A percentile compares a stretch with the other conserved stretches of the same genome.
Evolutionary conservation across 2,113 vertebrate species (phyloP).

Genomic region (Chelonoidis abingdonii): DNA sequence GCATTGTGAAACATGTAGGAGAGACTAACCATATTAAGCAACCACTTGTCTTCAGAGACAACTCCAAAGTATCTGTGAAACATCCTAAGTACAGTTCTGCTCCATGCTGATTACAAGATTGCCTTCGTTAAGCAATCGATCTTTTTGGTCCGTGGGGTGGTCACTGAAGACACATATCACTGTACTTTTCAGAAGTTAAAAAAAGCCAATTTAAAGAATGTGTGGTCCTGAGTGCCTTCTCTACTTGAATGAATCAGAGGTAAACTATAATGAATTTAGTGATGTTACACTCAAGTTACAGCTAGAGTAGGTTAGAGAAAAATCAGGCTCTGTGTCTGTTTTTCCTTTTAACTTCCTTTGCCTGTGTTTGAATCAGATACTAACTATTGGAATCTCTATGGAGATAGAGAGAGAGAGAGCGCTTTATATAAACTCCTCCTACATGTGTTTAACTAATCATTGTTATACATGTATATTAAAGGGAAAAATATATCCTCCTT

Average conservation of each 20-base stretch:
- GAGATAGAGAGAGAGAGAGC: background rate
- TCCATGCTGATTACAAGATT: background rate
- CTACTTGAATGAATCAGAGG: rapidly evolving
- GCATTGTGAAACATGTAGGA: rapidly evolving
- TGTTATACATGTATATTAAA: background rate
- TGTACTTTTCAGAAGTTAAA: rapidly evolving
- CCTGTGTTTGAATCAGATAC: background rate
- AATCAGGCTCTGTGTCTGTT: rapidly evolving
- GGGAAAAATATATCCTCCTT: background rate
- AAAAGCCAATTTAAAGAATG: background rate
- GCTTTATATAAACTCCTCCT: background rate
- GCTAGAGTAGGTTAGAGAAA: background rate
- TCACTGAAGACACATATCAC: background rate
- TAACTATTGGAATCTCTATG: background rate
- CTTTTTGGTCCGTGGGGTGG: background rate
- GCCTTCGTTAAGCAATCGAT: background rate
- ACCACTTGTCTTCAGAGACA: background rate
- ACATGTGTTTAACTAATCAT: background rate
- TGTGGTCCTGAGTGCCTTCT: rapidly evolving
- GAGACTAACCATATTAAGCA: background rate
- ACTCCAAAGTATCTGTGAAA: background rate
- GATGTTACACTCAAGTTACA: no score
- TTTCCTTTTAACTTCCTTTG: background rate
- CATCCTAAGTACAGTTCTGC: background rate
- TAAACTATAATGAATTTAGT: background rate